Conservation (phyloP, 1,140 invertebrate species). For the Drosophila jambulina region DNA sequence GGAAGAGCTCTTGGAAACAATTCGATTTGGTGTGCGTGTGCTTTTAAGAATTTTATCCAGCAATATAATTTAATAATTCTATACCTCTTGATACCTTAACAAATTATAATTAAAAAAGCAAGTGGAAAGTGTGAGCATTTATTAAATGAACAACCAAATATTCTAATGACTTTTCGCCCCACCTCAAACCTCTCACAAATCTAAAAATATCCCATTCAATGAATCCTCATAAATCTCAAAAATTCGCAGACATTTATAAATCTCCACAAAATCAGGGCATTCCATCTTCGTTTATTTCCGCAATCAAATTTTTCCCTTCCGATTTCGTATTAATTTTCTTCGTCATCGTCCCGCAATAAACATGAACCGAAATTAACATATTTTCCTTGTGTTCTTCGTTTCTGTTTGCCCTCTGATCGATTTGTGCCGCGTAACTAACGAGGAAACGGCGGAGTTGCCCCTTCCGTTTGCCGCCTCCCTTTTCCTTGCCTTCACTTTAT, state of each 20-base stretch:
- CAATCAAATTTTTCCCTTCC: slow-evolving; percentile 7
- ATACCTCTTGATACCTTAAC: fast-evolving
- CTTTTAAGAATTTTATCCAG: not conserved
- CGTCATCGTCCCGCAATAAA: slow-evolving; percentile 69
- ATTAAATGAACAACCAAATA: too few species aligned
- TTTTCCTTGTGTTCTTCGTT: slow-evolving; percentile 51
- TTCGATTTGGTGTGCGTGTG: not conserved
- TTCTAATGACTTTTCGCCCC: not conserved
- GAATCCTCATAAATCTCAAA: not conserved
- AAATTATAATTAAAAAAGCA: too few species aligned
- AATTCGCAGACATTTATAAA: not conserved
- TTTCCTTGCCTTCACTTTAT: too few species aligned
- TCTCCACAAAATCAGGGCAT: slow-evolving; percentile 39
- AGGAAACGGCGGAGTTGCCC: slow-evolving; percentile 15
- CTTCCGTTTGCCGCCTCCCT: not conserved
- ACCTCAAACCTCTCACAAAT: not conserved
- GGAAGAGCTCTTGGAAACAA: not conserved
- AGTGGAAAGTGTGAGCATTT: fast-evolving
- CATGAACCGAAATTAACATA: slow-evolving; percentile 74
- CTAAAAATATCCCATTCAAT: not conserved
- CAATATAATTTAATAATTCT: not conserved
- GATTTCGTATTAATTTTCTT: slow-evolving; percentile 73
- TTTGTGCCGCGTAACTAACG: slow-evolving; percentile 67
- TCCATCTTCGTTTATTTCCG: slow-evolving; percentile 30
- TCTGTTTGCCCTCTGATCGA: slow-evolving; percentile 69